These are phyloP conservation scores for Delia radicum DNA, from an alignment of 1,140 invertebrate species.

Conservation along the genomic window DNA sequence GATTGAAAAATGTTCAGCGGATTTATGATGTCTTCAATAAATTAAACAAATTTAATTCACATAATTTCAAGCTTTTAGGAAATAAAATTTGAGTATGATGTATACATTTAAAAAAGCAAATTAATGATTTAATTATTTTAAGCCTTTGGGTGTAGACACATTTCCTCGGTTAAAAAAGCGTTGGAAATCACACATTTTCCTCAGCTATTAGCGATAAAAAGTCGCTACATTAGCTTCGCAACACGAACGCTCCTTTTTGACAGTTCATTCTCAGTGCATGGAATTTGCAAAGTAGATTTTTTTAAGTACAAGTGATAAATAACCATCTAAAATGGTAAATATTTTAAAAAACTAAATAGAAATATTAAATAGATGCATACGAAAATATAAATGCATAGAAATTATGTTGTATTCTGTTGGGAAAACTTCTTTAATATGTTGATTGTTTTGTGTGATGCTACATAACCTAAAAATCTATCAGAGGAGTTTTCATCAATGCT, in stretches of 20 bases:
- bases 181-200: no score
- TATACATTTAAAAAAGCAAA: no score
- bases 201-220: no score
- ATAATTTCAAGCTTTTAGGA: no score
- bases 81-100: no score
- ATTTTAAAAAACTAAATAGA: not conserved
- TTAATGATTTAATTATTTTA: no score
- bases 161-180: no score
- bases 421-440: not conserved
- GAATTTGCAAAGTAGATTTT: slow-evolving; percentile 20
- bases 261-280: slow-evolving; percentile 11
- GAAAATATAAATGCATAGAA: not conserved
- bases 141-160: no score
- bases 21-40: no score
- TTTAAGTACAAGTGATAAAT: not conserved
- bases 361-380: not conserved
- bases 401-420: not conserved
- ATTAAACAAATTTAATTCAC: no score
- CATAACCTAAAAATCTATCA: slow-evolving; percentile 1
- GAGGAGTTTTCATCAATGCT: not conserved
- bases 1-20: no score
- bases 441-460: not conserved
- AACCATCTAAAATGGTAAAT: slow-evolving; percentile 26
- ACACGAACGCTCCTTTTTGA: slow-evolving; percentile 28
- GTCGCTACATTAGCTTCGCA: no score